Conservation (phyloP, 2,797 vertebrate genomes). For the Lacerta bilineata region DNA sequence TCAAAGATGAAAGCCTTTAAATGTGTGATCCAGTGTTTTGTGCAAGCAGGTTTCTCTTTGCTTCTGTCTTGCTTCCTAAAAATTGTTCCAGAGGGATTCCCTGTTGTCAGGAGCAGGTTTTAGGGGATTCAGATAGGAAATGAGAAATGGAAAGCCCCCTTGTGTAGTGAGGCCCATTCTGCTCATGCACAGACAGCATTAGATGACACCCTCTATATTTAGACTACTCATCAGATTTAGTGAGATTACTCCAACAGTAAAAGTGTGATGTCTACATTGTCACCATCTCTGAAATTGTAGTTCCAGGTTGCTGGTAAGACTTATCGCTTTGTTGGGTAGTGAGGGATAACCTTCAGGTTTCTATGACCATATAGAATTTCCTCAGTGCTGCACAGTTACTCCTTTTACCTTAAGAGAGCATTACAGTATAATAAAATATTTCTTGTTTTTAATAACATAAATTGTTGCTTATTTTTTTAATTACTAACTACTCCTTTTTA, state of each 20-base stretch:
- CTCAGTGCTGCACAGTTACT: background rate
- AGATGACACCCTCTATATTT: background rate
- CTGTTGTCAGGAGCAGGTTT: too few species aligned
- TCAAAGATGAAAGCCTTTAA: background rate
- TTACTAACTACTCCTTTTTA: background rate
- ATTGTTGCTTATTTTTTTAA: background rate
- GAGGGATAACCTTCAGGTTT: background rate
- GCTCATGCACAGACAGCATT: too few species aligned
- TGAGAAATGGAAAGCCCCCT: too few species aligned
- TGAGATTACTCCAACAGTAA: background rate
- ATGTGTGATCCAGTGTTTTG: too few species aligned
- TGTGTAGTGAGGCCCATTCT: too few species aligned
- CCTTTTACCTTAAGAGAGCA: background rate
- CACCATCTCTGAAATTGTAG: too few species aligned
- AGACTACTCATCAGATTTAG: background rate
- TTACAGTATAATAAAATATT: background rate
- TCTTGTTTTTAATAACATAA: background rate
- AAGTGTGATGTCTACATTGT: slow-evolving; percentile 7
- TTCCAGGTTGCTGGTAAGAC: background rate
- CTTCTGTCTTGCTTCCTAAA: too few species aligned
- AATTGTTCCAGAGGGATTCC: too few species aligned
- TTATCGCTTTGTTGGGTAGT: background rate
- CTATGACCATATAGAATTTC: slow-evolving; percentile 14
- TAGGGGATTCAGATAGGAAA: too few species aligned
- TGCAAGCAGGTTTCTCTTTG: too few species aligned